Percentiles rank a stretch among this genome's conserved stretches.
Conservation (phyloP, 2,113 vertebrate species). For the Epinephelus lanceolatus region DNA sequence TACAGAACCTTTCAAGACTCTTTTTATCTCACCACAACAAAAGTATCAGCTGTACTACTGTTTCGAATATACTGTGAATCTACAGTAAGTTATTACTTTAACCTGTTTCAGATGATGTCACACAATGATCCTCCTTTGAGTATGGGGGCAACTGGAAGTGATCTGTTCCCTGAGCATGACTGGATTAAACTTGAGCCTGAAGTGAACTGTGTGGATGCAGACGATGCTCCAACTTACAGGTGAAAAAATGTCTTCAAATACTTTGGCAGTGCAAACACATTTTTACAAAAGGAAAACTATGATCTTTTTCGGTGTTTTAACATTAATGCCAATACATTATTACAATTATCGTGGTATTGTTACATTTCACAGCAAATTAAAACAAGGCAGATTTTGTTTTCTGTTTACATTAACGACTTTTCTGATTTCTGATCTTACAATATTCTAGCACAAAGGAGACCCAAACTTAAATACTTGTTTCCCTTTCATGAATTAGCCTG, state of each 20-base stretch:
- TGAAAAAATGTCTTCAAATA: not conserved
- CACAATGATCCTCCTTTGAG: not conserved
- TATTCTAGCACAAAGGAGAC: not conserved
- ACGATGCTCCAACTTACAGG: not conserved
- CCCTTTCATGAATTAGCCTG: slow-evolving; percentile 2
- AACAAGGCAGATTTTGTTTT: not conserved
- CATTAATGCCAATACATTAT: not conserved
- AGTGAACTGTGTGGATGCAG: not conserved
- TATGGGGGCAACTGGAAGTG: not conserved
- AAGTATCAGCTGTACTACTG: too few relatives aligned
- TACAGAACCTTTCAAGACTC: too few relatives aligned
- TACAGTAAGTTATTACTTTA: too few relatives aligned
- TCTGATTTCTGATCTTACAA: not conserved
- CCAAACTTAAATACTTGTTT: not conserved
- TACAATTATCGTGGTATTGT: not conserved
- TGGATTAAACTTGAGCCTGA: not conserved
- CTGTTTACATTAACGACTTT: not conserved
- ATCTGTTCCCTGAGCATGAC: not conserved
- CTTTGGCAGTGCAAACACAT: not conserved
- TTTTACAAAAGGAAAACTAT: not conserved
- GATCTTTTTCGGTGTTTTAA: not conserved
- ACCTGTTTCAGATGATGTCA: too few relatives aligned
- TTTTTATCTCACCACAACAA: too few relatives aligned
- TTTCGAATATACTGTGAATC: too few relatives aligned
- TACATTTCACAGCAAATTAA: not conserved